Evolutionary conservation across 1,140 invertebrate genomes (phyloP), one percentile per base, ranked within the genome.

Genomic region (Dreissena rostriformis): DNA sequence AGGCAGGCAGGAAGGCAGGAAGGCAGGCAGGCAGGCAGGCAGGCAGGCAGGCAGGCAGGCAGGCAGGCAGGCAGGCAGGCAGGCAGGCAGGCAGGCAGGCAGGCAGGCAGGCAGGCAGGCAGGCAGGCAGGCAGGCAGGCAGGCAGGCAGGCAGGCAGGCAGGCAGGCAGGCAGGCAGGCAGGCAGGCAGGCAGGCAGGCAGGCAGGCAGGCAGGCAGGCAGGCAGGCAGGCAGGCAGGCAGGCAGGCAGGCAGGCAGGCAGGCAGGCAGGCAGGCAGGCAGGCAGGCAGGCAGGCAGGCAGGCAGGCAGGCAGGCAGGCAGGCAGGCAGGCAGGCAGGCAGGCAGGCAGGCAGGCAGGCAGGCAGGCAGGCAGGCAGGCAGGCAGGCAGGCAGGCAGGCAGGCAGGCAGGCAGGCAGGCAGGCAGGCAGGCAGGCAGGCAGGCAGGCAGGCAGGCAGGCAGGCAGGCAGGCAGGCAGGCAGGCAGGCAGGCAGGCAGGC

Each of bases 241-340:
- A 61, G 55, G 55, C 55, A 61, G 55, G 55, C 55, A 61, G 55
- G 55, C 55, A 61, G 55, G 55, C 55, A 61, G 55, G n/a, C n/a
- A 61, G 55, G n/a, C n/a, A 61, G 55, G n/a, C n/a, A 61, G 55
- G n/a, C n/a, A 61, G 55, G n/a, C n/a, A 14, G 14, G 55, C 14
- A 61, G 14, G 14, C 55, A n/a, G 55, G 14, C 14, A 14, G 14
- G 14, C 55, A 61, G n/a, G 14, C 55, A 61, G 14, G 55, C n/a
- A n/a, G n/a, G n/a, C n/a, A n/a, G n/a, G n/a, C n/a, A n/a, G n/a
- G n/a, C n/a, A n/a, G n/a, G n/a, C n/a, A n/a, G n/a, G n/a, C n/a
- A n/a, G n/a, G n/a, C n/a, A n/a, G n/a, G n/a, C n/a, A n/a, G n/a
- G n/a, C n/a, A n/a, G n/a, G n/a, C n/a, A n/a, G n/a, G n/a, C n/a